A percentile compares a stretch with the other conserved stretches of the same genome.
Conservation (phyloP, 2,113 vertebrate species). For the Dicerorhinus sumatrensis region DNA sequence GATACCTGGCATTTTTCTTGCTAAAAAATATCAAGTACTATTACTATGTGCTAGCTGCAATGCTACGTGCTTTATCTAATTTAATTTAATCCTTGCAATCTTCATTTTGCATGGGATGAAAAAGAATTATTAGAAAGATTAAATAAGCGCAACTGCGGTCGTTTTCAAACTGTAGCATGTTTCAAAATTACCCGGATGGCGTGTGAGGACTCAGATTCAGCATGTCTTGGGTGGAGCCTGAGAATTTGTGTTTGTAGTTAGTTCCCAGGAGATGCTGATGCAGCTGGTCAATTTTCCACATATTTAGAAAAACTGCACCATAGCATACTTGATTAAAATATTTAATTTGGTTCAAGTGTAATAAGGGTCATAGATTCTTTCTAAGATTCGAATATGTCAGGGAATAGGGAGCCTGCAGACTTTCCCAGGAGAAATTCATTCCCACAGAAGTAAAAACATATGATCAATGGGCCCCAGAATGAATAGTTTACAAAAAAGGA, state of each 20-base stretch:
- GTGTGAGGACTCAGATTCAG: background rate
- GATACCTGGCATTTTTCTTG: background rate
- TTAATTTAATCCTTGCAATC: background rate
- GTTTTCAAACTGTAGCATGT: background rate
- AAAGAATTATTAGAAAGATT: background rate
- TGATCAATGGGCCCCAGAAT: accelerated
- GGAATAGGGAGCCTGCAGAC: background rate
- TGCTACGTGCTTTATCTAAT: background rate
- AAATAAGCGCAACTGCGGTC: accelerated
- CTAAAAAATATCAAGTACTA: background rate
- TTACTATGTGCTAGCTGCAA: background rate
- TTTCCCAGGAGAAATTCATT: background rate
- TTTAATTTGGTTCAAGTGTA: background rate
- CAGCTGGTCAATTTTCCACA: background rate
- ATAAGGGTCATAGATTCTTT: background rate
- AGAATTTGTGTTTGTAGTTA: background rate
- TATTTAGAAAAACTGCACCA: background rate
- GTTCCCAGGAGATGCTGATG: background rate
- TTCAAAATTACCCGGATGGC: background rate
- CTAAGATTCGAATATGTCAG: background rate
- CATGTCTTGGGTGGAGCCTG: too few relatives aligned
- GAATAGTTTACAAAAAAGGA: background rate
- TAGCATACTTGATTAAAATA: background rate
- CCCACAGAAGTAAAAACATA: background rate
- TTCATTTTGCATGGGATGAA: background rate